phyloP scores from a whole-genome alignment of 2,888 invertebrate species.

The Platycheirus rosarum region DNA sequence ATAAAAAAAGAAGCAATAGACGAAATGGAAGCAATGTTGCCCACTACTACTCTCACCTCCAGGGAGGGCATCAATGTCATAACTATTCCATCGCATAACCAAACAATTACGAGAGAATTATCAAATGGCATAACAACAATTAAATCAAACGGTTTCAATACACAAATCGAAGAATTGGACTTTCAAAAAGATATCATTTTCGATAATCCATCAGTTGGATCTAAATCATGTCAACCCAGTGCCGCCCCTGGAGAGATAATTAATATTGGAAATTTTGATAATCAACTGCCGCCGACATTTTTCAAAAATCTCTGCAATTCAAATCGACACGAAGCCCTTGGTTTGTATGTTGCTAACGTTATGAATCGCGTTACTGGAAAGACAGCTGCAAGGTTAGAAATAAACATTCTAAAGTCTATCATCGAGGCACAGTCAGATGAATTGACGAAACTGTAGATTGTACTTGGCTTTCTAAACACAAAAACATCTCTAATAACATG shows the following conservation, averaged over 20 bases:
- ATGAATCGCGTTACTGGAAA: conserved; percentile 80
- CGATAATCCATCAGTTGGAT: conserved; percentile 71
- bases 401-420: conserved; percentile 81
- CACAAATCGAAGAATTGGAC: conserved; percentile 79
- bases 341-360: conserved; percentile 81
- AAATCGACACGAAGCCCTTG: conserved; percentile 80
- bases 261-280: conserved; percentile 80
- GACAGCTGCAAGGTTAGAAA: conserved; percentile 79
- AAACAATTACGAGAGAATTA: conserved; percentile 65
- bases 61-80: conserved; percentile 79
- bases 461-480: background rate
- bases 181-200: conserved; percentile 81
- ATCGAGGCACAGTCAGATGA: conserved; percentile 81
- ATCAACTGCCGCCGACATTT: conserved; percentile 81
- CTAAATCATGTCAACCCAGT: conserved; percentile 38
- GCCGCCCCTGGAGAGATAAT: conserved; percentile 76
- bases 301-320: conserved; percentile 82
- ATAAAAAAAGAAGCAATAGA: conserved; percentile 79
- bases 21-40: conserved; percentile 40
- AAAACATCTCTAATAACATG: conserved; percentile 4
- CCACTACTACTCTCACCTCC: conserved; percentile 19
- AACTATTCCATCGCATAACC: conserved; percentile 78
- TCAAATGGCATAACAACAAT: conserved; percentile 75
- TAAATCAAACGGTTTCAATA: conserved; percentile 79
- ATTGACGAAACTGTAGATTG: conserved; percentile 75